These are phyloP conservation scores for Cephus spinipes DNA, from an alignment of 2,888 invertebrate genomes.

Conservation along the genomic window DNA sequence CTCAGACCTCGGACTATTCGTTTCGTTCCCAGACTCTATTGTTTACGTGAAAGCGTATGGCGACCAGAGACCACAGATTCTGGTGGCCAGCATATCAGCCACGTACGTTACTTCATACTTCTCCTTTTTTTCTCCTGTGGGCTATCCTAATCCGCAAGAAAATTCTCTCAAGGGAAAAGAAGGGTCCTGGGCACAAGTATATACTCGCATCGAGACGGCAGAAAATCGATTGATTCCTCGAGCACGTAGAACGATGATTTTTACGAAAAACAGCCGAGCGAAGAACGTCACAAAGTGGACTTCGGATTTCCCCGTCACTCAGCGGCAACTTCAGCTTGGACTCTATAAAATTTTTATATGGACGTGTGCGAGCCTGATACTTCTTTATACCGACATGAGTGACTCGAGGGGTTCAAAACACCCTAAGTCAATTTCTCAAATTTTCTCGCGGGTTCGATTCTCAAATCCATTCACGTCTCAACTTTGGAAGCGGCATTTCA, in stretches of 20 bases:
- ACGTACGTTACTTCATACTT: neutral
- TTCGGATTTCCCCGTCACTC: neutral
- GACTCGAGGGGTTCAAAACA: too few species aligned
- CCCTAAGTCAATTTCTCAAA: too few species aligned
- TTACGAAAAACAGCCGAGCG: neutral
- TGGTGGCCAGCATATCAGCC: neutral
- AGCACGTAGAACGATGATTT: neutral
- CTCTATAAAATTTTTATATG: too few species aligned
- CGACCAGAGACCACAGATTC: neutral
- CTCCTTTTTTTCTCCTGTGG: neutral
- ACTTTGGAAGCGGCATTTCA: too few species aligned
- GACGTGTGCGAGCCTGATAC: too few species aligned
- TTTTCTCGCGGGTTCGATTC: too few species aligned
- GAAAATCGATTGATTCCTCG: neutral
- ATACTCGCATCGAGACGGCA: neutral
- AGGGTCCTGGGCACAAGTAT: neutral
- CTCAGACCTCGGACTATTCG: neutral
- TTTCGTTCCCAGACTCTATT: constrained; percentile 3
- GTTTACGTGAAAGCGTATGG: constrained; percentile 5
- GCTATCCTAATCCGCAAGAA: neutral
- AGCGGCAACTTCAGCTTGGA: too few species aligned
- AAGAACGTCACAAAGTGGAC: neutral
- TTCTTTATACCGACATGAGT: too few species aligned
- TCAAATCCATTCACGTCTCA: too few species aligned
- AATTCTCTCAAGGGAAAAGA: neutral